Percentiles rank a stretch among this genome's conserved stretches.
Conservation (phyloP, 2,113 vertebrate species). For the Rynchops niger region DNA sequence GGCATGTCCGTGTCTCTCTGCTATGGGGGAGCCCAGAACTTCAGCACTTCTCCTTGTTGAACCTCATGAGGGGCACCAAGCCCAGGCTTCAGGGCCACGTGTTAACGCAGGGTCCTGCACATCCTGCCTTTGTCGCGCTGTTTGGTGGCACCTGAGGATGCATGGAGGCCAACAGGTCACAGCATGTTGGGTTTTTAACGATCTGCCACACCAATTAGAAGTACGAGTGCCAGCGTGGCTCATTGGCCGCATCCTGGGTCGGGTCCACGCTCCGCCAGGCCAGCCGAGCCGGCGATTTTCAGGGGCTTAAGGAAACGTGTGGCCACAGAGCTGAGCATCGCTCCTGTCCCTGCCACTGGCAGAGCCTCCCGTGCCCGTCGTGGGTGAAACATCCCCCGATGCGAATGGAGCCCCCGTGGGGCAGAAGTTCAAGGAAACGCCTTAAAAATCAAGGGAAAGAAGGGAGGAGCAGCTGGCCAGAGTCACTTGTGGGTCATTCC, state of each 20-base stretch:
- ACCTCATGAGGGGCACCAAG: too few species aligned
- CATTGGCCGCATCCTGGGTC: fast-evolving
- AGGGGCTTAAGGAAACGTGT: neutral
- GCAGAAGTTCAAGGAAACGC: neutral
- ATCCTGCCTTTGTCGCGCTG: neutral
- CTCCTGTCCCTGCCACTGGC: neutral
- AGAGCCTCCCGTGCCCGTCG: neutral
- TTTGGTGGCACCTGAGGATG: neutral
- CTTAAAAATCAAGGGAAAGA: neutral
- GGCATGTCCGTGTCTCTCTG: neutral
- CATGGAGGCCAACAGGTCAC: neutral
- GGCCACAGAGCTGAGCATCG: neutral
- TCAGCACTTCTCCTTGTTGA: neutral
- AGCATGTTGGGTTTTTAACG: neutral
- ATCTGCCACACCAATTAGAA: too few species aligned
- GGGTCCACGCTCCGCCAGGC: fast-evolving
- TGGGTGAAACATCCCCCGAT: neutral
- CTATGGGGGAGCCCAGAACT: neutral
- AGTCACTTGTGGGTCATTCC: neutral
- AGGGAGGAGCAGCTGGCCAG: neutral
- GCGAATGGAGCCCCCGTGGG: fast-evolving
- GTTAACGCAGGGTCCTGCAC: fast-evolving
- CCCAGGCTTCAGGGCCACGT: neutral
- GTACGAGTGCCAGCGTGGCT: neutral
- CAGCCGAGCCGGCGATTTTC: neutral